phyloP scores from a whole-genome alignment of 2,113 vertebrate species.

The Cynocephalus volans region DNA sequence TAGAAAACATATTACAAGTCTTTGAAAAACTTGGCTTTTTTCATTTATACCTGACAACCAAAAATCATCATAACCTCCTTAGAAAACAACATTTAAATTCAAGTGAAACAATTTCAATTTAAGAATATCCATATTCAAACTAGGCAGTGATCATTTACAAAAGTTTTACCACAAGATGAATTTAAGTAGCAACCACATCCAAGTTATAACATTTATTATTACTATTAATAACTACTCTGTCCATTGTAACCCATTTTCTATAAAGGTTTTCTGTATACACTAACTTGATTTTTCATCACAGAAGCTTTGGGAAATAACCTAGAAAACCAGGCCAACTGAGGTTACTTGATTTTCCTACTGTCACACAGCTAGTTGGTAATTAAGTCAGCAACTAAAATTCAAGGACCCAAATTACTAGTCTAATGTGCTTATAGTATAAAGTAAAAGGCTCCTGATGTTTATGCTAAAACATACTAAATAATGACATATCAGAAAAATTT shows the following conservation, averaged over 20 bases:
- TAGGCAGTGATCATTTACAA: neutral
- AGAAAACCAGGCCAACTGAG: slow-evolving; percentile 7
- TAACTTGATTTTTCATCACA: neutral
- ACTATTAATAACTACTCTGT: slow-evolving; percentile 29
- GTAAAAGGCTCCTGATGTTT: neutral
- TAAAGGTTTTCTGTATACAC: neutral
- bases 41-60: neutral
- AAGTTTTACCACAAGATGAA: neutral
- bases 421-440: slow-evolving; percentile 33
- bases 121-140: neutral
- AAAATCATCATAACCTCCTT: slow-evolving; percentile 11
- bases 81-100: slow-evolving; percentile 19
- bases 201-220: slow-evolving; percentile 36
- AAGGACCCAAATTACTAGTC: neutral
- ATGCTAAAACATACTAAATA: slow-evolving; percentile 22
- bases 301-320: slow-evolving; percentile 30
- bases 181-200: slow-evolving; percentile 29
- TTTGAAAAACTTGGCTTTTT: neutral
- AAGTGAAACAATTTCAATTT: slow-evolving; percentile 53
- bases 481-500: neutral
- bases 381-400: slow-evolving; percentile 18
- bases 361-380: slow-evolving; percentile 24
- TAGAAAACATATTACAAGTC: slow-evolving; percentile 51
- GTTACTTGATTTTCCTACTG: neutral
- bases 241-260: neutral